phyloP scores from a whole-genome alignment of 2,797 vertebrate species.

The Peromyscus aztecus region DNA sequence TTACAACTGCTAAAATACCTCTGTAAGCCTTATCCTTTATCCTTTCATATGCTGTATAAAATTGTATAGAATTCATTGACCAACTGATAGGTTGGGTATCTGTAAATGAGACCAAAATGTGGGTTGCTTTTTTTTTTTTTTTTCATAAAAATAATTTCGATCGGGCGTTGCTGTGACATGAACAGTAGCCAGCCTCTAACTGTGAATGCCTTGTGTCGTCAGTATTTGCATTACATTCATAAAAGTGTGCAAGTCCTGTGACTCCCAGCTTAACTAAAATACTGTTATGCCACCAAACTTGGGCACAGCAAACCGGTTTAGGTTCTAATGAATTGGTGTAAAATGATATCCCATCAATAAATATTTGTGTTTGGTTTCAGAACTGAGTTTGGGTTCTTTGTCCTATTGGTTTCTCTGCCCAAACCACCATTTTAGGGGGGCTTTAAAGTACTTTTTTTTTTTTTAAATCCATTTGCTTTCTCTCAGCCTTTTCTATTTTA shows the following conservation, averaged over 20 bases:
- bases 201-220: conserved; percentile 86
- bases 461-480: background rate
- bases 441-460: conserved; percentile 4
- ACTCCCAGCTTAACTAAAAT: conserved; percentile 78
- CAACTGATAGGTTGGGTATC: conserved; percentile 80
- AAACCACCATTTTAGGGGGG: background rate
- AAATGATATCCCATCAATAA: conserved; percentile 88
- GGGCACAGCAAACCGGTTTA: conserved; percentile 84
- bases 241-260: conserved; percentile 83
- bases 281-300: conserved; percentile 81
- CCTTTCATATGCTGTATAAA: conserved; percentile 84
- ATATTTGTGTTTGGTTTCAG: conserved; percentile 88
- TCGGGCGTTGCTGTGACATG: conserved; percentile 76
- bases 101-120: conserved; percentile 85
- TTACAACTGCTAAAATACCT: conserved; percentile 88
- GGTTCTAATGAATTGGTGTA: conserved; percentile 87
- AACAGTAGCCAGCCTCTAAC: conserved; percentile 82
- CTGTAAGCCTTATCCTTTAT: conserved; percentile 88
- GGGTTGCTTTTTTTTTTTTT: conserved; percentile 78
- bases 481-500: background rate
- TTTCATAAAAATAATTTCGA: conserved; percentile 75
- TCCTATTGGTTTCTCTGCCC: conserved; percentile 66
- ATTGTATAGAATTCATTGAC: conserved; percentile 82
- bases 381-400: conserved; percentile 82
- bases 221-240: conserved; percentile 80